Conservation (phyloP, 2,797 vertebrate species). For the Australoheros facetus region DNA sequence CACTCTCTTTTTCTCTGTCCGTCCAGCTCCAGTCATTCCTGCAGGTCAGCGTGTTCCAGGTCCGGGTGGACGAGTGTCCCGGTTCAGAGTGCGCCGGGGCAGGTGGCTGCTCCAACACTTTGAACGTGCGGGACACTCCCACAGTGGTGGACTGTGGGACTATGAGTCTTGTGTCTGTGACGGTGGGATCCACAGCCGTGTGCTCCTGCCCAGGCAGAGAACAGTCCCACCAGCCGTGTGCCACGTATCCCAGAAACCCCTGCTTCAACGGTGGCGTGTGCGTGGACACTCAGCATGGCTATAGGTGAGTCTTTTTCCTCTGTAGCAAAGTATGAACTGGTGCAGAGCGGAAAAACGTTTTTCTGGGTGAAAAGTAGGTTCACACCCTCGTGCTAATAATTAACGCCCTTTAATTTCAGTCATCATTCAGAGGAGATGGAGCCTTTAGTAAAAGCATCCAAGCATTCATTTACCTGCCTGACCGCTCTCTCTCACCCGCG, state of each 20-base stretch:
- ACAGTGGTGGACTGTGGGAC: constrained; percentile 82
- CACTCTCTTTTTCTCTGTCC: neutral
- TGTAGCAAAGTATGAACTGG: neutral
- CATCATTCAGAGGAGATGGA: no score
- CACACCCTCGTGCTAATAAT: neutral
- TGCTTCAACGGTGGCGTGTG: constrained; percentile 89
- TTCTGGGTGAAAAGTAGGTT: neutral
- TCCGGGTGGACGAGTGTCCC: constrained; percentile 85
- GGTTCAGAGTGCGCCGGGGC: constrained; percentile 75
- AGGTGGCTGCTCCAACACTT: constrained; percentile 71
- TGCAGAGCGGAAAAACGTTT: no score
- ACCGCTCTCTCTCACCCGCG: neutral
- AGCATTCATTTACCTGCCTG: no score
- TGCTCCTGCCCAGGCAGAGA: constrained; percentile 83
- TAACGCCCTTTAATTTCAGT: neutral
- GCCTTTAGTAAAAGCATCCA: no score
- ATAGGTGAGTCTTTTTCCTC: constrained; percentile 80
- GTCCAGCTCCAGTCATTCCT: constrained; percentile 86
- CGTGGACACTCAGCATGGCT: constrained; percentile 85
- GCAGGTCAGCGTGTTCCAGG: constrained; percentile 81
- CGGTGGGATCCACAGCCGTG: constrained; percentile 65
- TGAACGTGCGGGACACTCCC: constrained; percentile 78
- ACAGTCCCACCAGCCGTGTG: constrained; percentile 81
- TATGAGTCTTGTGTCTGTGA: constrained; percentile 83
- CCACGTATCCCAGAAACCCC: constrained; percentile 83